Conservation (phyloP, 2,797 vertebrate species). For the Pagetopsis macropterus region DNA sequence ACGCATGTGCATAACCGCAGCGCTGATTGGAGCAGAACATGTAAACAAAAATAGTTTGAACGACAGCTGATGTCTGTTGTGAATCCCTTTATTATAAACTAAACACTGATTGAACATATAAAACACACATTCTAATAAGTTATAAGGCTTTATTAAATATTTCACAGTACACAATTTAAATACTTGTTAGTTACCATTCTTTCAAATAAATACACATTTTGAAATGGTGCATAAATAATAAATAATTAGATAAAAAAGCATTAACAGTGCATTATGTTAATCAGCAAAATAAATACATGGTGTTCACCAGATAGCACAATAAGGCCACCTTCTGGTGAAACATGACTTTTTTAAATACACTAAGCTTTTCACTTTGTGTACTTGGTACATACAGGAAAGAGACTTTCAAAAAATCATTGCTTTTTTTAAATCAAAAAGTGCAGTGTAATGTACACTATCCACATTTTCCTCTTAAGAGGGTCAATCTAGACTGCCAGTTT, state of each 20-base stretch:
- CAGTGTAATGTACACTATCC: neutral
- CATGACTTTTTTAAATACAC: slow-evolving; percentile 50
- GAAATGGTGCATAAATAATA: slow-evolving; percentile 50
- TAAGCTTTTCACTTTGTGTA: slow-evolving; percentile 53
- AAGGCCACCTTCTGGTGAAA: slow-evolving; percentile 44
- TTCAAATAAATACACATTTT: slow-evolving; percentile 34
- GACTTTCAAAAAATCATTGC: neutral
- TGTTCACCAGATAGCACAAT: slow-evolving; percentile 22
- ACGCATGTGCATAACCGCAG: neutral
- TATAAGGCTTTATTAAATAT: slow-evolving; percentile 41
- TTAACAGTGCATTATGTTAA: slow-evolving; percentile 1
- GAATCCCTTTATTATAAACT: neutral
- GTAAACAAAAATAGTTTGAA: slow-evolving; percentile 28
- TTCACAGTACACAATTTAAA: slow-evolving; percentile 18
- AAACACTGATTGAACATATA: slow-evolving; percentile 8
- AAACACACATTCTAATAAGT: neutral
- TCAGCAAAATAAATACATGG: slow-evolving; percentile 26
- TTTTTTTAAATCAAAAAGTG: neutral
- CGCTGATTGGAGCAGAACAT: slow-evolving; percentile 24
- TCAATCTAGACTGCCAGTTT: neutral
- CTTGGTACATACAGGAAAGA: slow-evolving; percentile 72
- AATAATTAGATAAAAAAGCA: slow-evolving; percentile 38
- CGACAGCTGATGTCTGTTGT: neutral
- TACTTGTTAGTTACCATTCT: slow-evolving; percentile 9
- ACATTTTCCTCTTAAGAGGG: neutral